Conservation (phyloP, 2,888 invertebrate genomes). For the Oeneis ivallda region DNA sequence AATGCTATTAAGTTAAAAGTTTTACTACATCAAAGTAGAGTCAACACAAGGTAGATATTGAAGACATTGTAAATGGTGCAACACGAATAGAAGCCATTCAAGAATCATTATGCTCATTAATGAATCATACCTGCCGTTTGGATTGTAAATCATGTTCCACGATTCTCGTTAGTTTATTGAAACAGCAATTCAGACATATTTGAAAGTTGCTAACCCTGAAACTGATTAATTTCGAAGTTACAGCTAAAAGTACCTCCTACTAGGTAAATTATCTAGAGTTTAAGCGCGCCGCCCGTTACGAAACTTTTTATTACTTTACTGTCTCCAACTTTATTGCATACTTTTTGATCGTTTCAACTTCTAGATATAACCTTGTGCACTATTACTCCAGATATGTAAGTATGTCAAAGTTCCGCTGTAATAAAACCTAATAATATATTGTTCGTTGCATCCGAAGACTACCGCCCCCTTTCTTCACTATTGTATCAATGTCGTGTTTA, state of each 20-base stretch:
- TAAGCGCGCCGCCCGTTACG: constrained; percentile 2
- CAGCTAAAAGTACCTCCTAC: not conserved
- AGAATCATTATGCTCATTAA: not conserved
- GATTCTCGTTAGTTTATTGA: not conserved
- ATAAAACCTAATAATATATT: constrained; percentile 52
- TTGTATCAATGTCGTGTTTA: constrained; percentile 78
- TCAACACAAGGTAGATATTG: not conserved
- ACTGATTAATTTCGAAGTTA: not conserved
- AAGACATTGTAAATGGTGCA: not conserved
- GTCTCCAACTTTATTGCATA: constrained; percentile 3
- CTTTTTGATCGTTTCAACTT: constrained; percentile 25
- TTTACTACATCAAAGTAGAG: not conserved
- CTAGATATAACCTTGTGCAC: constrained; percentile 29
- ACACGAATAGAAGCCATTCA: not conserved
- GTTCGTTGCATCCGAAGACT: constrained; percentile 72
- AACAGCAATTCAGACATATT: not conserved
- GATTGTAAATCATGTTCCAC: not conserved
- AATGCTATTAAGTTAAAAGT: not conserved
- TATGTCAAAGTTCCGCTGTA: constrained; percentile 43
- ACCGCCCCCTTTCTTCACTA: constrained; percentile 80
- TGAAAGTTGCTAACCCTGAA: not conserved
- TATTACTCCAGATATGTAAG: constrained; percentile 24
- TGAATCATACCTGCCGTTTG: not conserved
- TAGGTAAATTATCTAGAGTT: not conserved
- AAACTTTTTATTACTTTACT: not conserved